phyloP scores from a whole-genome alignment of 2,888 invertebrate species.

The Scaptomyza caliginosa region DNA sequence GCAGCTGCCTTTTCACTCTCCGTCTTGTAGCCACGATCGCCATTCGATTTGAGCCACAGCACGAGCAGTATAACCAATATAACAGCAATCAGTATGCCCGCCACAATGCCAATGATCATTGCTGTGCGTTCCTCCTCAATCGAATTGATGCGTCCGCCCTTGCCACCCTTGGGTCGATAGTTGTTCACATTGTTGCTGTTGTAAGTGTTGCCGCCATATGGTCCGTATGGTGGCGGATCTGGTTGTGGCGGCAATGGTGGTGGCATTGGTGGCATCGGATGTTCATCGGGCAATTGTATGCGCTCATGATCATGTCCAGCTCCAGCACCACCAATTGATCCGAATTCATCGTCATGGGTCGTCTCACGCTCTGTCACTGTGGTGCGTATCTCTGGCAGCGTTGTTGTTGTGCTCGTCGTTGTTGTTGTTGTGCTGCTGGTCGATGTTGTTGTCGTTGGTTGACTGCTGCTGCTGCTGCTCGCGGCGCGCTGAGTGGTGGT shows the following conservation, averaged over 20 bases:
- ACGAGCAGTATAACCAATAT: slow-evolving; percentile 95
- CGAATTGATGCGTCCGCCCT: slow-evolving; percentile 86
- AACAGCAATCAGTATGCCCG: slow-evolving; percentile 94
- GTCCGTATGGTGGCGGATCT: slow-evolving; percentile 69
- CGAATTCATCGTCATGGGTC: slow-evolving; percentile 77
- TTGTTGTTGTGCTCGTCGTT: slow-evolving; percentile 73
- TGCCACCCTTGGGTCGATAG: slow-evolving; percentile 82
- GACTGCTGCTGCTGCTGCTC: slow-evolving; percentile 57
- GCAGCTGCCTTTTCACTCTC: slow-evolving; percentile 91
- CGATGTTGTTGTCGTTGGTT: slow-evolving; percentile 63
- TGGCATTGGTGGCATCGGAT: slow-evolving; percentile 66
- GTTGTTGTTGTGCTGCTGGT: slow-evolving; percentile 75
- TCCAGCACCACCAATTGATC: slow-evolving; percentile 48
- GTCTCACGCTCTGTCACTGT: slow-evolving; percentile 82
- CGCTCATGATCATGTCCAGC: slow-evolving; percentile 65
- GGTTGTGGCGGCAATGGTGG: slow-evolving; percentile 80
- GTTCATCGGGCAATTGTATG: slow-evolving; percentile 75
- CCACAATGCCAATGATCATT: slow-evolving; percentile 94
- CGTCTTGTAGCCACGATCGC: slow-evolving; percentile 96
- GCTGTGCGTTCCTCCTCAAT: slow-evolving; percentile 90
- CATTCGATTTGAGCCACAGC: slow-evolving; percentile 93
- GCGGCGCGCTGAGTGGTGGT: slow-evolving; percentile 59
- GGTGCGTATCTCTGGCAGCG: slow-evolving; percentile 77
- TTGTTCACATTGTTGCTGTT: slow-evolving; percentile 81
- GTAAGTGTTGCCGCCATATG: slow-evolving; percentile 75